Evolutionary conservation across 2,113 vertebrate species (phyloP), one percentile per base, ranked within the genome.

Genomic region (Rhodinocichla rosea): DNA sequence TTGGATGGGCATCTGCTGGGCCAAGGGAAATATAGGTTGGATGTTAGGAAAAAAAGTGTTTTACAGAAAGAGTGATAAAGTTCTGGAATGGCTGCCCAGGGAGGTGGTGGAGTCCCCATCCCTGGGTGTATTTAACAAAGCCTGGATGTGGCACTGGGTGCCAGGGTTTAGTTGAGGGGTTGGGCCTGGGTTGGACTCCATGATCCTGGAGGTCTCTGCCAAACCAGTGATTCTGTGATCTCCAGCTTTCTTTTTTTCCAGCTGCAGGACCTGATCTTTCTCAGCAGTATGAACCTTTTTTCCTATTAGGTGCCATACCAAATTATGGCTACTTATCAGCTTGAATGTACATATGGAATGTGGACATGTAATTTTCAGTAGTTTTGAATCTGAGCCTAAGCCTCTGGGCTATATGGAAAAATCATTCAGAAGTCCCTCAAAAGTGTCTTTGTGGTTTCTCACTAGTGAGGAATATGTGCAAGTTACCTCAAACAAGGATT

Each of bases 51-150:
- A n/a, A 35, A n/a, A 44, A 11, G 30, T 8, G 14, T 53, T 44
- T 42, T 2, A 42, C 1, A 1, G 18, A 28, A 18, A 18, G 14
- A 1, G 7, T 53, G 76, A 53, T 52, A 28, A 78, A 78, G 37
- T 11, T n/a, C 7, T 53, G 75, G 59, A 52, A 64, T 22, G 11
- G 2, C 40, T 63, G 59, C 45, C 30, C 0, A 0, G 47, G 45
- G 35, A 26, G 13, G 57, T 20, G 45, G 6, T 40, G 35, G 3
- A 52, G 37, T 64, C 59, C 22, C 37, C 14, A 52, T 28, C 59
- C 59, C 47, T 53, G 75, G 37, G 8, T n/a, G 75, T 63, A 37
- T n/a, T 78, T 79, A 35, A 30, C 10, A 28, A 18, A 22, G 47
- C 8, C 11, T 52, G 75, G 60, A 64, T 53, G 11, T 28, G 47